Conservation (phyloP, 30 jellyfish, hydroid and myxozoan species). For the Chrysaora quinquecirrha region DNA sequence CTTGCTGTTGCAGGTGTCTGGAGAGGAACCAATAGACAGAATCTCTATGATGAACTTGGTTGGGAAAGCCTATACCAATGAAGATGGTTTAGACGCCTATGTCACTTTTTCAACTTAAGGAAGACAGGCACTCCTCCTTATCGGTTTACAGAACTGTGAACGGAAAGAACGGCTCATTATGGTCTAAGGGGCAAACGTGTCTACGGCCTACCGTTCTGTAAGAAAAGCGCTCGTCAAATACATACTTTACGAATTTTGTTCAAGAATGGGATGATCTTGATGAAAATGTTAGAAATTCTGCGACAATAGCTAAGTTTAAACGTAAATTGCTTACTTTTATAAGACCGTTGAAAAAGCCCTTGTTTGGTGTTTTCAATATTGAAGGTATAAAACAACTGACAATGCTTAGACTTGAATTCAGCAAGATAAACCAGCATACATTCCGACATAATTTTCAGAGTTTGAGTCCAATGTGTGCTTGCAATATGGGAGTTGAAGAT, state of each 20-base stretch:
- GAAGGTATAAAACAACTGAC: constrained; percentile 7
- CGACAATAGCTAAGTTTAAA: constrained; percentile 23
- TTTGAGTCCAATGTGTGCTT: constrained; percentile 39
- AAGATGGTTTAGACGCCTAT: constrained; percentile 34
- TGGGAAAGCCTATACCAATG: constrained; percentile 37
- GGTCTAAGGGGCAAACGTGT: constrained; percentile 24
- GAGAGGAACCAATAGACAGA: constrained; percentile 45
- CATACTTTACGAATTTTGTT: constrained; percentile 37
- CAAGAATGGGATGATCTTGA: constrained; percentile 30
- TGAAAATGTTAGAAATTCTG: constrained; percentile 31
- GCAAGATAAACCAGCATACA: constrained; percentile 40
- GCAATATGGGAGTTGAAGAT: constrained; percentile 52
- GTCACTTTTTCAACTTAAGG: constrained; percentile 29
- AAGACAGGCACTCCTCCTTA: constrained; percentile 31
- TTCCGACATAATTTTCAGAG: constrained; percentile 32
- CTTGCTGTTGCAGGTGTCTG: constrained; percentile 53
- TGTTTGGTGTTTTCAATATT: constrained; percentile 2
- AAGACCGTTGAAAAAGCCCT: constrained; percentile 8
- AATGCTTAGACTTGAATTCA: constrained; percentile 40
- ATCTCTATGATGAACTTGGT: constrained; percentile 39
- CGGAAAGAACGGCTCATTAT: constrained; percentile 17
- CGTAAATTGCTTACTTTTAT: constrained; percentile 13
- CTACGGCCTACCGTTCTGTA: constrained; percentile 9
- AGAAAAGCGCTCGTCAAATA: constrained; percentile 44
- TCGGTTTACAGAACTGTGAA: constrained; percentile 29